Evolutionary conservation across 2,113 vertebrate genomes (phyloP), one percentile per base, ranked within the genome.

Genomic region (Melanotaenia duboulayi): DNA sequence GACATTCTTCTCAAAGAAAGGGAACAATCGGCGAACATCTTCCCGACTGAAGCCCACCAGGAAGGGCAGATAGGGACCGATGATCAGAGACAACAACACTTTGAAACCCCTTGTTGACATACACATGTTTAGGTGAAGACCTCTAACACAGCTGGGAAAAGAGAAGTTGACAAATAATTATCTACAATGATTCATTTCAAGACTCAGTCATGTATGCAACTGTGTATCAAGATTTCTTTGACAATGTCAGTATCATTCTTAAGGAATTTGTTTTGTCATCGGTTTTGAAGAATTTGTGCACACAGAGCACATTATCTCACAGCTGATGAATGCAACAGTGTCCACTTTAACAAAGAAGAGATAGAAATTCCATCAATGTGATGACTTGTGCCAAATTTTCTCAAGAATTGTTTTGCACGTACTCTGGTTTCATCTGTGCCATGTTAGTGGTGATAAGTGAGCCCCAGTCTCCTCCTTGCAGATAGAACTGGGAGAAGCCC

Each of bases 381-480:
- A 56, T 14, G n/a, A 57, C 16, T 22, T 76, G 67, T 46, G 11
- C 25, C 20, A 8, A 60, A 28, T 48, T 63, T 51, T 64, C 51
- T 62, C 37, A 20, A 9, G 8, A 10, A n/a, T 63, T 61, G 42
- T 75, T 71, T 68, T 66, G 57, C 37, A 69, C 95, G 94, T 81
- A 97, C 96, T 95, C 80, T 37, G 96, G 96, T 62, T 95, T 94
- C 95, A 97, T 97, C 86, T 95, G 95, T 12, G 96, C 92, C 93
- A 97, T 96, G 82, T 94, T 92, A 49, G 76, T 93, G 48, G 94
- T 94, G 86, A 96, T 94, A 3, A 75, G 58, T 16, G 94, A 90
- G 23, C 96, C 96, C 95, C 95, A 97, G 85, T 97, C 96, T 66
- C 95, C 96, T 24, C 96, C 96, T 76, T 97, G 96, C 40, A 96